These are phyloP conservation scores for Amphiduros pacificus DNA, from an alignment of 2,888 invertebrate genomes.

Conservation along the genomic window DNA sequence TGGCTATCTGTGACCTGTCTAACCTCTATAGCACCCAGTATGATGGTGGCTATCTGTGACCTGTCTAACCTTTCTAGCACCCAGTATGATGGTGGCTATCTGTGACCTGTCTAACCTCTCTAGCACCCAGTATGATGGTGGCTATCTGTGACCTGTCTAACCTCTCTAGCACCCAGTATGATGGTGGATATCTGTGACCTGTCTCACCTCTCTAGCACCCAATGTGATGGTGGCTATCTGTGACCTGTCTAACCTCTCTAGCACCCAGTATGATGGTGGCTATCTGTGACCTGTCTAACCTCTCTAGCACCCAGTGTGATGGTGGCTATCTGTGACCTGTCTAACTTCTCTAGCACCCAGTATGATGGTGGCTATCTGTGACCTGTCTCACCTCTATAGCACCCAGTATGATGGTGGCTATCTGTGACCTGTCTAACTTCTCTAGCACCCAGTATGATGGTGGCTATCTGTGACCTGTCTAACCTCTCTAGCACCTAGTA, in stretches of 20 bases:
- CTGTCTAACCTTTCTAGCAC: constrained; percentile 86
- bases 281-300: constrained; percentile 86
- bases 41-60: no score
- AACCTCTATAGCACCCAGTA: no score
- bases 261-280: constrained; percentile 97
- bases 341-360: constrained; percentile 98
- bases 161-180: no score
- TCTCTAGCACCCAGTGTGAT: constrained; percentile 96
- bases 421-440: constrained; percentile 98
- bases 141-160: no score
- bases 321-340: constrained; percentile 94
- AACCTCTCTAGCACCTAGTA: constrained; percentile 99
- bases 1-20: constrained; percentile 94
- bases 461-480: constrained; percentile 94
- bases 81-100: constrained; percentile 94
- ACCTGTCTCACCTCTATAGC: constrained; percentile 89
- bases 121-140: no score
- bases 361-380: constrained; percentile 96
- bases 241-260: constrained; percentile 97
- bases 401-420: constrained; percentile 95
- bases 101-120: constrained; percentile 99
- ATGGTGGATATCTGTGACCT: no score
- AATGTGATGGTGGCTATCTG: constrained; percentile 97
- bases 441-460: constrained; percentile 95
- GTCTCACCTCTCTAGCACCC: constrained; percentile 86